These are phyloP conservation scores for Esperia sulphurella DNA, from an alignment of 2,888 invertebrate genomes.

Conservation along the genomic window DNA sequence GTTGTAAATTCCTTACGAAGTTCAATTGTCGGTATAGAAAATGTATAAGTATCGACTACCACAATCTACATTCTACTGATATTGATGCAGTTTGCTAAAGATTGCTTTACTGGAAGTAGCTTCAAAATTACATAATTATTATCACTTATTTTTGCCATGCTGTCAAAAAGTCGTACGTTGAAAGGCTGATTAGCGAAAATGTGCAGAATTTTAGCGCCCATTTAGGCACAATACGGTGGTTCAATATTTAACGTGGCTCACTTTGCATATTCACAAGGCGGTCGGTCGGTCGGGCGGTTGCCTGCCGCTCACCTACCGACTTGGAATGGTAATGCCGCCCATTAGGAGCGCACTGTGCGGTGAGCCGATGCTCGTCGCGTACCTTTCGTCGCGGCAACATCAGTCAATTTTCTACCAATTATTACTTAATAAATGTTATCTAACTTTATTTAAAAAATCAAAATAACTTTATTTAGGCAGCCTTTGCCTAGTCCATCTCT, in stretches of 20 bases:
- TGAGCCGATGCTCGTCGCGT: slow-evolving; percentile 13
- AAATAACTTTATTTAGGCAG: no score
- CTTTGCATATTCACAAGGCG: slow-evolving; percentile 71
- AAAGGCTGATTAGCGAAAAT: slow-evolving; percentile 1
- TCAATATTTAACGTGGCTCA: slow-evolving; percentile 60
- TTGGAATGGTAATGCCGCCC: slow-evolving; percentile 61
- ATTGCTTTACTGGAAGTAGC: not conserved
- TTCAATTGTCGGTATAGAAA: no score
- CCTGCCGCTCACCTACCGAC: slow-evolving; percentile 48
- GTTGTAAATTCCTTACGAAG: no score
- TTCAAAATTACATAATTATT: not conserved
- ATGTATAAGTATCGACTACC: no score
- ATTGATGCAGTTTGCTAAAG: no score
- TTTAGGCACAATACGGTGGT: slow-evolving; percentile 50
- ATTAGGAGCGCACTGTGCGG: slow-evolving; percentile 41
- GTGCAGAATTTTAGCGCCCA: slow-evolving; percentile 27
- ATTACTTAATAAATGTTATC: not conserved
- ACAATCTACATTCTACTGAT: no score
- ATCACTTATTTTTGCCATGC: not conserved
- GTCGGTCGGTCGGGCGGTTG: slow-evolving; percentile 38
- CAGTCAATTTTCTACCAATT: not conserved
- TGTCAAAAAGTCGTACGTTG: not conserved
- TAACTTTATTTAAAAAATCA: not conserved
- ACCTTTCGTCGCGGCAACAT: not conserved
- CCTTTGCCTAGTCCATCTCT: no score